Base-by-base conservation (phyloP, 1,140 invertebrate species). In the Macrotrachela quadricornifera region DNA sequence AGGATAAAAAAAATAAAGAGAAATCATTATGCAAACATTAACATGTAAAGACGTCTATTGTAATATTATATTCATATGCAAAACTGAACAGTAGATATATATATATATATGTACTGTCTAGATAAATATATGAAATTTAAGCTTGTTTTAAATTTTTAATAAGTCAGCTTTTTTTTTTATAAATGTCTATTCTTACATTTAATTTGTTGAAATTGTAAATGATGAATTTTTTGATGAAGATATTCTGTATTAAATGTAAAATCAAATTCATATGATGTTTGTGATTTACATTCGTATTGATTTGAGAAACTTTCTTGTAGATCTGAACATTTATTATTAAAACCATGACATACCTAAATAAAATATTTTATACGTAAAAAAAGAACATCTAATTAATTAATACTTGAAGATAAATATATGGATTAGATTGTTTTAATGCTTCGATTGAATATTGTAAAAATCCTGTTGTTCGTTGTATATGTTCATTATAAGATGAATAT, bases 401-500 rank as follows among this genome's bases (percentile, higher is more conserved):
- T 60, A 78, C 80, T 75, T 96, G 90, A 46, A 97, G 75, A 71
- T 94, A 97, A 14, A 86, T 83, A 36, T 83, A 79, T 61, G 85
- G 82, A 69, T 97, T 90, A 14, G 83, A 86, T 73, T 97, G 91
- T 70, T 96, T 96, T 6, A 97, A 73, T 1, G 91, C 86, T 70
- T 97, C 92, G 61, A 96, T 94, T 68, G 88, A 95, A 69, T 95
- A 96, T 65, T 96, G 91, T 52, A 97, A 77, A 2, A 95, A 73
- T 10, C 85, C 85, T 0, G 88, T 95, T 46, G 90, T 94, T 60
- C 84, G 78, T 64, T 91, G 81, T 10, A 97, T 73, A 61, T 84
- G 78, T 21, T 73, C 74, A 12, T 84, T 85, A 66, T 83, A 86
- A 46, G 78, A 76, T 1, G 77, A 71, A 42, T 87, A 83, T 68